Evolutionary conservation across 2,113 vertebrate genomes (phyloP).

Genomic region (Ornithorhynchus anatinus): DNA sequence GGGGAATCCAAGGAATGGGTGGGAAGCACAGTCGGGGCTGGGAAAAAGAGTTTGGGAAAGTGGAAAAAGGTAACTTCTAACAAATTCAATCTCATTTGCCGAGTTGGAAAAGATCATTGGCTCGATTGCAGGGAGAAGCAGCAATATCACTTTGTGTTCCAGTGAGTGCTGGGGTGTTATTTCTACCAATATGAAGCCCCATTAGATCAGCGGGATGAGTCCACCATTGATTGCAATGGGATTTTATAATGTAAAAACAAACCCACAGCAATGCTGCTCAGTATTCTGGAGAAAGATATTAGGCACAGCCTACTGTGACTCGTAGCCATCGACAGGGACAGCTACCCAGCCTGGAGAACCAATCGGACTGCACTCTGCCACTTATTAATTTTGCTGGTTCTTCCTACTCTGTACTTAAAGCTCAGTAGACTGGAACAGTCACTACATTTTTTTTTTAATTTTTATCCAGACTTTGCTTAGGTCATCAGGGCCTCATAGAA

Average conservation of each 20-base stretch:
- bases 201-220: background rate
- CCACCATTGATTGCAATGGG: background rate
- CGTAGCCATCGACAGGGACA: background rate
- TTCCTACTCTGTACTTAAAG: background rate
- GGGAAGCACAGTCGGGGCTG: fast-evolving
- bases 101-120: too few species aligned
- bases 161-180: background rate
- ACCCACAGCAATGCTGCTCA: background rate
- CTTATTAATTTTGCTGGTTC: background rate
- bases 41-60: background rate
- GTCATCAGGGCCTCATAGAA: background rate
- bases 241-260: background rate
- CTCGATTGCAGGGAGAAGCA: background rate
- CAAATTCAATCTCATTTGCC: background rate
- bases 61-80: background rate
- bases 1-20: too few species aligned
- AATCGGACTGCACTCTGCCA: background rate
- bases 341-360: background rate
- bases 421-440: background rate
- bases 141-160: background rate
- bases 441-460: fast-evolving
- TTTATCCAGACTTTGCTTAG: background rate
- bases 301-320: background rate
- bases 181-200: background rate
- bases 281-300: background rate